Percentiles rank a stretch among this genome's conserved stretches.
phyloP scores from a whole-genome alignment of 2,113 vertebrate species.

The Lipotes vexillifer region DNA sequence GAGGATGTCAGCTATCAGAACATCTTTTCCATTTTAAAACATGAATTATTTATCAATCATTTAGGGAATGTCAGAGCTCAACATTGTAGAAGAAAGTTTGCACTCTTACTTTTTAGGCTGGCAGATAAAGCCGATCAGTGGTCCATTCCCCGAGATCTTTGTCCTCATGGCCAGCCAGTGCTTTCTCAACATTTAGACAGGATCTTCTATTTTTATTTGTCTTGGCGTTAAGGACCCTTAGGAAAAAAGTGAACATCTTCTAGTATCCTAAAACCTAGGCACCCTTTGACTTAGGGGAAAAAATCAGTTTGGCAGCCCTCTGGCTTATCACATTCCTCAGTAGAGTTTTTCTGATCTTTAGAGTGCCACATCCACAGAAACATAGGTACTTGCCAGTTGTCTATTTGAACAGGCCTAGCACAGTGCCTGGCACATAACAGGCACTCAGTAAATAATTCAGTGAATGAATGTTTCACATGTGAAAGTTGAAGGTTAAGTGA shows the following conservation, averaged over 20 bases:
- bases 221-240: not conserved
- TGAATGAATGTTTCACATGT: not conserved
- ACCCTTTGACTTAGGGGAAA: not conserved
- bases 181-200: not conserved
- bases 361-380: not conserved
- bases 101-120: not conserved
- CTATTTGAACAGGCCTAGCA: not conserved
- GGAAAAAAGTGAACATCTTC: not conserved
- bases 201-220: not conserved
- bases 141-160: not conserved
- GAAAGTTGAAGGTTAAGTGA: not conserved
- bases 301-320: not conserved
- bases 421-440: not conserved
- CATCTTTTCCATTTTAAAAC: constrained; percentile 6
- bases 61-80: not conserved
- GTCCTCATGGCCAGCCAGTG: not conserved
- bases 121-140: not conserved
- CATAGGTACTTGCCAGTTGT: not conserved
- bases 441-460: not conserved
- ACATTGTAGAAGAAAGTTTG: not conserved
- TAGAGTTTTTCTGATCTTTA: not conserved
- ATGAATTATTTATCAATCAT: constrained; percentile 24
- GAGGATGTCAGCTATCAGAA: constrained; percentile 12
- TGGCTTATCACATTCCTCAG: not conserved
- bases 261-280: not conserved